phyloP scores from a whole-genome alignment of 2,888 invertebrate genomes.

The Xestia sexstrigata region DNA sequence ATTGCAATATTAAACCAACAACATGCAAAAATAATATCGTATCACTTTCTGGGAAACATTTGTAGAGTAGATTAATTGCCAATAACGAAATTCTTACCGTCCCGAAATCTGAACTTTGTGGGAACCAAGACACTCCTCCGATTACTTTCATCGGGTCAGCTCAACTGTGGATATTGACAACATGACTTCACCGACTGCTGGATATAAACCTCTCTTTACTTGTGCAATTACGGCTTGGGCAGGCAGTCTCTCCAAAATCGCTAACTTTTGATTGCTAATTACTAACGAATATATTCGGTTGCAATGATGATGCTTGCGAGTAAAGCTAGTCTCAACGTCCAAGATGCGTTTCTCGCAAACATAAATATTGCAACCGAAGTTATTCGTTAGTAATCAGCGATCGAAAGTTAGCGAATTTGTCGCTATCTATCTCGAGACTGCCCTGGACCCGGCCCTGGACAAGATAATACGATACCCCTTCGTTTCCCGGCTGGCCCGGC shows the following conservation, averaged over 20 bases:
- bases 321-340: no score
- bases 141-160: not conserved
- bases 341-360: no score
- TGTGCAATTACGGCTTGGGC: no score
- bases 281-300: no score
- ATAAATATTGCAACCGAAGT: no score
- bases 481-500: not conserved
- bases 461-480: not conserved
- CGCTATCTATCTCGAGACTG: no score
- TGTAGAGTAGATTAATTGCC: not conserved
- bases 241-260: no score
- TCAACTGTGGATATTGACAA: not conserved
- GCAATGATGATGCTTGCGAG: no score
- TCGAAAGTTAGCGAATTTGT: no score
- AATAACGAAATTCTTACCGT: not conserved
- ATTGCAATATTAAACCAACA: constrained; percentile 11
- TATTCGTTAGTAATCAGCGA: no score
- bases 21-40: not conserved
- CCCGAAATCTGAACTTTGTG: constrained; percentile 25
- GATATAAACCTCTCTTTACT: not conserved
- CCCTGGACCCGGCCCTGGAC: no score
- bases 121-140: not conserved
- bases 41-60: constrained; percentile 5
- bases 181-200: not conserved
- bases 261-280: no score